Percentiles rank a stretch among this genome's conserved stretches.
Evolutionary conservation across 1,140 invertebrate genomes (phyloP).

Genomic region (Trichoplusia ni): DNA sequence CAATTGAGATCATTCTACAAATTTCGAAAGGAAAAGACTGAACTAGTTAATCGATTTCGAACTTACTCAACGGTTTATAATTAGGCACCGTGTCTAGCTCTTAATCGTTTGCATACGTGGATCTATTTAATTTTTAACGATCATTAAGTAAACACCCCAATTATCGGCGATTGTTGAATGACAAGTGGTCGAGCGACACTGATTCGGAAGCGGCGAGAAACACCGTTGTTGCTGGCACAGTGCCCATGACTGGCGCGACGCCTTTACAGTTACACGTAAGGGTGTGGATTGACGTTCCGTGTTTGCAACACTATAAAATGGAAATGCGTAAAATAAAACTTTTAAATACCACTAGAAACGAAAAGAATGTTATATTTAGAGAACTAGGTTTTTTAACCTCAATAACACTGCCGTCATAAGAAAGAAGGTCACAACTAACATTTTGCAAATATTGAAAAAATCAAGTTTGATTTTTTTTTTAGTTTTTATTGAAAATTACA

Average conservation of each 20-base stretch:
- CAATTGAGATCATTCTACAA: neutral
- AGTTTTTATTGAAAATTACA: no score
- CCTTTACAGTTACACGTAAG: constrained; percentile 52
- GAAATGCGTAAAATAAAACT: constrained; percentile 24
- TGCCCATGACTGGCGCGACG: constrained; percentile 58
- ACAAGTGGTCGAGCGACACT: constrained; percentile 53
- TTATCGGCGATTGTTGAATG: constrained; percentile 53
- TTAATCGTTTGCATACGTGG: constrained; percentile 18
- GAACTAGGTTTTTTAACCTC: constrained; percentile 16
- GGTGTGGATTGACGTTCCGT: constrained; percentile 35
- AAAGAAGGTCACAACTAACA: no score
- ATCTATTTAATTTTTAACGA: constrained; percentile 19
- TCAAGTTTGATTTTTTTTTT: no score
- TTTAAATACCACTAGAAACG: constrained; percentile 10
- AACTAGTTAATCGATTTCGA: constrained; percentile 14
- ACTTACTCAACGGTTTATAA: constrained; percentile 1
- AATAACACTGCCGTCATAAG: no score
- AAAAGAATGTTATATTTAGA: constrained; percentile 12
- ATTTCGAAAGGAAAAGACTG: neutral
- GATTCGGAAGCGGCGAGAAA: constrained; percentile 53
- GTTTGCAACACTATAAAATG: constrained; percentile 27
- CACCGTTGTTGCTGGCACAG: constrained; percentile 57
- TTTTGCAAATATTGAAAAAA: no score
- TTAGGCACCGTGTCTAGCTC: constrained; percentile 1
- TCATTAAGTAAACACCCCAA: constrained; percentile 34